These are phyloP conservation scores for Cydia amplana DNA, from an alignment of 1,140 invertebrate genomes.

Conservation along the genomic window DNA sequence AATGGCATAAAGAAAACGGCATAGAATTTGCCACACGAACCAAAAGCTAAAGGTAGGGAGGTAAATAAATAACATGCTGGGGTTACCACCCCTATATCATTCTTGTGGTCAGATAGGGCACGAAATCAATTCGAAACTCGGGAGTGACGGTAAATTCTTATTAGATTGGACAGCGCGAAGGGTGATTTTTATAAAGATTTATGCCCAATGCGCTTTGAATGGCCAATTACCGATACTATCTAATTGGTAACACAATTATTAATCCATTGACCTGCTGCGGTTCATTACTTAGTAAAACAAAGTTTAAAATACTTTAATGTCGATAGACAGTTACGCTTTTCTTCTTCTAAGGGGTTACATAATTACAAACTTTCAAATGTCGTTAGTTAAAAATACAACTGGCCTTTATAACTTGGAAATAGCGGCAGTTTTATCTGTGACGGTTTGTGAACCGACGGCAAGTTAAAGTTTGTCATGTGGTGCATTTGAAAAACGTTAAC, in stretches of 20 bases:
- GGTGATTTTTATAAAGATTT: conserved; percentile 24
- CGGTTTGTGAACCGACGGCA: background rate
- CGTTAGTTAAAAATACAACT: background rate
- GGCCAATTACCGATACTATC: conserved; percentile 23
- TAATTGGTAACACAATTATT: conserved; percentile 50
- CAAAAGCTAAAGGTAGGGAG: too few relatives aligned
- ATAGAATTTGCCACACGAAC: background rate
- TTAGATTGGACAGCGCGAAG: conserved; percentile 12
- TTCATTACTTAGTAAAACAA: background rate
- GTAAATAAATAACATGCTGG: background rate
- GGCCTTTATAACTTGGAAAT: background rate
- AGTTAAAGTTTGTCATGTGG: conserved; percentile 34
- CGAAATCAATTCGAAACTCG: background rate
- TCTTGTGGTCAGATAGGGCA: background rate
- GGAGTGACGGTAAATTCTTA: background rate
- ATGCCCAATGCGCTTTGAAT: conserved; percentile 15
- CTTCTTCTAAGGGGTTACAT: background rate
- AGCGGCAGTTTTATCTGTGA: background rate
- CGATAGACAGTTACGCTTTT: background rate
- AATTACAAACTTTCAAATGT: background rate
- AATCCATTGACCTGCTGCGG: conserved; percentile 53
- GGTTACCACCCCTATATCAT: background rate
- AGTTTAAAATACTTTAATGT: background rate
- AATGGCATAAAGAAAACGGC: background rate
- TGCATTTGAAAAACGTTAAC: conserved; percentile 43